phyloP scores from a whole-genome alignment of 2,113 vertebrate species.

The Cavia porcellus region DNA sequence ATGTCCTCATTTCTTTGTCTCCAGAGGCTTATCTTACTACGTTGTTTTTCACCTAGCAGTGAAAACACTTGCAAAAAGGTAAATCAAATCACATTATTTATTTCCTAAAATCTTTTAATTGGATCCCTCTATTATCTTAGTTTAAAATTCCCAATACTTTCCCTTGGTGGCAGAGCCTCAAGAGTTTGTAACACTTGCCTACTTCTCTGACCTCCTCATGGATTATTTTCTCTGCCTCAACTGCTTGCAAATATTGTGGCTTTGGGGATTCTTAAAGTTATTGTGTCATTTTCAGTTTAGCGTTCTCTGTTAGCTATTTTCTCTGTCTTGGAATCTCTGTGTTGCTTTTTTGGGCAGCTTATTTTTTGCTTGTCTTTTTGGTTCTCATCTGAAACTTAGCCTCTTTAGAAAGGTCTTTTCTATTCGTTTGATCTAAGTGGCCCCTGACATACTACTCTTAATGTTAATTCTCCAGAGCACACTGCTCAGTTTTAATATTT shows the following conservation, averaged over 20 bases:
- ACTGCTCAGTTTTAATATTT: neutral
- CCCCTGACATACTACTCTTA: neutral
- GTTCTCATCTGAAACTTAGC: neutral
- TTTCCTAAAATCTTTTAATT: neutral
- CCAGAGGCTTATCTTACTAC: neutral
- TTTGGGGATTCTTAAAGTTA: neutral
- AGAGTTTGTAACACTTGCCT: neutral
- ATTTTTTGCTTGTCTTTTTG: neutral
- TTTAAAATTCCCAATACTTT: neutral
- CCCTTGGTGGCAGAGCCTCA: neutral
- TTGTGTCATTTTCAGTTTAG: neutral
- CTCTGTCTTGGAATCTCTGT: neutral
- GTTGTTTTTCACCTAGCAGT: neutral
- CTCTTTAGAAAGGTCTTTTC: neutral
- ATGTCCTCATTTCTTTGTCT: neutral
- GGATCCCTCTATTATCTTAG: neutral
- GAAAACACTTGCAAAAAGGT: neutral
- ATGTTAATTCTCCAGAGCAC: neutral
- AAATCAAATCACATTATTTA: neutral
- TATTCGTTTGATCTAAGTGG: neutral
- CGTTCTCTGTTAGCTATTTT: neutral
- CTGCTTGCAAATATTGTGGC: neutral
- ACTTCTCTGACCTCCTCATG: neutral
- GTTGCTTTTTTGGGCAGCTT: neutral
- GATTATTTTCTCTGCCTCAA: neutral